A percentile compares a stretch with the other conserved stretches of the same genome.
Conservation (phyloP, 2,888 invertebrate species). For the Drosophila infuscata region DNA sequence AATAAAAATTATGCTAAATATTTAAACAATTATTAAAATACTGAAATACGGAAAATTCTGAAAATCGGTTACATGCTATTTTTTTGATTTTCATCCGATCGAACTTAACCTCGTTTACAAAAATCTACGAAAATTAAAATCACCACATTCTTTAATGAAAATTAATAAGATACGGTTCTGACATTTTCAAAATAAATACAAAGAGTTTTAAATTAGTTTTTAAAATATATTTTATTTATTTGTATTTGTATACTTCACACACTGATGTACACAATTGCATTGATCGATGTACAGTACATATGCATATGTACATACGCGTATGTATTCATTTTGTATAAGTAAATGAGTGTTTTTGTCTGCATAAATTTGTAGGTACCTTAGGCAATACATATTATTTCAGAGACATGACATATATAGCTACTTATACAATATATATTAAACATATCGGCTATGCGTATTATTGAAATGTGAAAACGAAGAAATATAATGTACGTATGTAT, state of each 20-base stretch:
- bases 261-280: slow-evolving; percentile 62
- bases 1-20: neutral
- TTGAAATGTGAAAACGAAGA: slow-evolving; percentile 42
- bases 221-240: slow-evolving; percentile 77
- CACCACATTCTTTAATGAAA: neutral
- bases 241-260: slow-evolving; percentile 49
- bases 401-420: slow-evolving; percentile 66
- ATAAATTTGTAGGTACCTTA: slow-evolving; percentile 80
- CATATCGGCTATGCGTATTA: slow-evolving; percentile 25
- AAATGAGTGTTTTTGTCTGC: slow-evolving; percentile 71
- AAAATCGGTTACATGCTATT: neutral
- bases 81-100: no score
- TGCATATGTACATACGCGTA: slow-evolving; percentile 9
- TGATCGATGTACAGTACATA: slow-evolving; percentile 38
- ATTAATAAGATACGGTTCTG: neutral
- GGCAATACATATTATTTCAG: slow-evolving; percentile 68
- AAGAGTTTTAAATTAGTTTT: slow-evolving; percentile 36
- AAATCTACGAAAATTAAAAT: neutral
- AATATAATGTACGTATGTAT: slow-evolving; percentile 15
- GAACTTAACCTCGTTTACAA: no score
- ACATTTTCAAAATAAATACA: neutral
- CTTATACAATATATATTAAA: slow-evolving; percentile 46
- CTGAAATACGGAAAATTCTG: neutral
- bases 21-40: neutral
- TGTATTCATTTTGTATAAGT: slow-evolving; percentile 52